phyloP scores from a whole-genome alignment of 2,113 vertebrate species.

The Myiozetetes cayanensis region DNA sequence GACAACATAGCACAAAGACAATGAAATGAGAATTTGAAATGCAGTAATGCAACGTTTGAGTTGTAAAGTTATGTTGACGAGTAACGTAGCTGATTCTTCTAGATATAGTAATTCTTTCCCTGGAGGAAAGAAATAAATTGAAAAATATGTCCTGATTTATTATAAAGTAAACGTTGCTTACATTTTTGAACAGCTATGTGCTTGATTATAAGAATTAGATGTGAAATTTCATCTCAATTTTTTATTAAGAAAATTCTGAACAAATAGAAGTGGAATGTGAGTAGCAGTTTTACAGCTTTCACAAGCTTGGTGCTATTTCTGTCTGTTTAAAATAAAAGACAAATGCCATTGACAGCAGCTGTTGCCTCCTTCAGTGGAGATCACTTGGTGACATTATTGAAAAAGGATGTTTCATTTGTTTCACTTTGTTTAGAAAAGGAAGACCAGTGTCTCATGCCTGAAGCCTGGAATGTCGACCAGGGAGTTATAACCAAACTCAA shows the following conservation, averaged over 20 bases:
- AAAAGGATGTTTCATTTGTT: conserved; percentile 88
- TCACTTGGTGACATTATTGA: conserved; percentile 70
- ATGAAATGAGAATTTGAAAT: background rate
- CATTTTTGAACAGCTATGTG: background rate
- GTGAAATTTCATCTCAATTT: background rate
- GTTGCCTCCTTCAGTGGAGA: conserved; percentile 57
- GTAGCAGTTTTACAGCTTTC: conserved; percentile 39
- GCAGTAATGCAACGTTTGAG: background rate
- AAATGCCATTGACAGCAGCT: conserved; percentile 51
- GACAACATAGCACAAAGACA: background rate
- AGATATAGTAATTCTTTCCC: background rate
- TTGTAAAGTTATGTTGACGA: background rate
- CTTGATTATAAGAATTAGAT: background rate
- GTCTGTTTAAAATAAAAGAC: conserved; percentile 47
- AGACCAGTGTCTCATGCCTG: conserved; percentile 92
- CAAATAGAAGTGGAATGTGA: background rate
- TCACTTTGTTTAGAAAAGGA: conserved; percentile 97
- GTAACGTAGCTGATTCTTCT: background rate
- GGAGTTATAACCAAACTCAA: conserved; percentile 99
- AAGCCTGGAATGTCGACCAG: conserved; percentile 99
- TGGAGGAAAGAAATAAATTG: background rate
- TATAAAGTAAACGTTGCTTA: background rate
- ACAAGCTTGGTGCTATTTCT: conserved; percentile 49
- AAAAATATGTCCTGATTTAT: background rate
- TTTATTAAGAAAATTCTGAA: conserved; percentile 19